Evolutionary conservation across 1,140 invertebrate genomes (phyloP).

Genomic region (Drosophila kanapiae): DNA sequence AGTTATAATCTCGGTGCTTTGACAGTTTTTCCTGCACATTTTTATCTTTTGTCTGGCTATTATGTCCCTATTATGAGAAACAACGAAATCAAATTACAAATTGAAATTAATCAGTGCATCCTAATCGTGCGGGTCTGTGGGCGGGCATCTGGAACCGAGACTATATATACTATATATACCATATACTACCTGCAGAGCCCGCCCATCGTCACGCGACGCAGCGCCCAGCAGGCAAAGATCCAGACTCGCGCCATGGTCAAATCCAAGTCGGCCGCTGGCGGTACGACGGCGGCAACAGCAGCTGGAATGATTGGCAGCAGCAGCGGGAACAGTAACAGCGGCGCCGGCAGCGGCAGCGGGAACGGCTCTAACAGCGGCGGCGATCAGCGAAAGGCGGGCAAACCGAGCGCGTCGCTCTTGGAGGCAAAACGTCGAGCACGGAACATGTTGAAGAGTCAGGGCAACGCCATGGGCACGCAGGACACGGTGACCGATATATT

Average conservation of each 20-base stretch:
- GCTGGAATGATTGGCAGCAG: slow-evolving; percentile 37
- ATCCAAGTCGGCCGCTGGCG: slow-evolving; percentile 31
- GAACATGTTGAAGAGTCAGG: slow-evolving; percentile 86
- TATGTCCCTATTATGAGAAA: neutral
- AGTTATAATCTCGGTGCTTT: neutral
- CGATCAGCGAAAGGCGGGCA: slow-evolving; percentile 44
- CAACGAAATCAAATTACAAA: neutral
- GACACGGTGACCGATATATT: slow-evolving; percentile 87
- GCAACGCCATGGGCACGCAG: slow-evolving; percentile 65
- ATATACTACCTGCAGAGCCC: slow-evolving; percentile 61
- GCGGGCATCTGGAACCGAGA: neutral
- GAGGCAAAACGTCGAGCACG: slow-evolving; percentile 87
- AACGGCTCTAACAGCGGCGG: slow-evolving; percentile 10
- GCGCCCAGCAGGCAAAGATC: slow-evolving; percentile 87
- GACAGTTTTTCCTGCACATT: neutral
- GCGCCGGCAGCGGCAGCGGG: slow-evolving; percentile 32
- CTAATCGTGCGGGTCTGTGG: neutral
- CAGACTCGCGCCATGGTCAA: slow-evolving; percentile 87
- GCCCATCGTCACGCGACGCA: slow-evolving; percentile 87
- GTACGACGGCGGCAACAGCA: slow-evolving; percentile 39
- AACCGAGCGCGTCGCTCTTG: slow-evolving; percentile 86
- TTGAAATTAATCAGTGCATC: slow-evolving; percentile 3
- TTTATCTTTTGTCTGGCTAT: neutral
- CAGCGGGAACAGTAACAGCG: slow-evolving; percentile 2
- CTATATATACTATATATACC: neutral